Base-by-base conservation (phyloP, 1,140 invertebrate species). In the Halictus rubicundus region DNA sequence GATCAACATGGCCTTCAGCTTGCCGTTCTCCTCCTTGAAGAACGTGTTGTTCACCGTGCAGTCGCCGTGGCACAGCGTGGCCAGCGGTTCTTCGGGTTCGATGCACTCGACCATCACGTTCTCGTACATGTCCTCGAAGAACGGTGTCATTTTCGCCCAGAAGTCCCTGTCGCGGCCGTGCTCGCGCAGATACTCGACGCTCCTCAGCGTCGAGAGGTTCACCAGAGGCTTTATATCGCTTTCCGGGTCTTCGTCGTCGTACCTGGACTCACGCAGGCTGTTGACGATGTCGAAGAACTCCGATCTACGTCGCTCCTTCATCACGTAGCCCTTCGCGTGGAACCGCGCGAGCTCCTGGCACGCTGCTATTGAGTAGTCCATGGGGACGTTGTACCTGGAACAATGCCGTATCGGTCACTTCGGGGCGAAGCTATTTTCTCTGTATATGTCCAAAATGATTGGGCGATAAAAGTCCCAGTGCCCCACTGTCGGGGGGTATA, bases 31-130 rank as follows among this genome's bases (percentile, higher is more conserved):
- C 0, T 66, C 78, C 59, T 83, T 83, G 78, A 91, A 91, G 32
- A 94, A 69, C 10, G 90, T 77, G 68, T 94, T 94, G 74, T 92
- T 91, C 2, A 85, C 74, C 6, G 91, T 92, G 25, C 90, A 90
- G 75, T 94, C 93, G 6, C 93, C 93, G 76, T 94, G 93, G 76
- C 89, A 89, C 0, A 94, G 27, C 0, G 90, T 90, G 0, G 91
- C 85, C 8, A 92, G 63, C 0, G 91, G 88, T 37, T 91, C 90
- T 2, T 68, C 49, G 0, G 88, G 76, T 7, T 83, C 57, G 0
- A 72, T 1, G 10, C 21, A 14, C 16, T 70, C 72, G 16, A 84
- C 2, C n/a, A 87, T 32, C 5, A 89, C 6, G 0, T 75, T 78
- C 0, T 77, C 21, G 25, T 37, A 88, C 0, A 10, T n/a, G 61